Conservation (phyloP, 2,797 vertebrate species). For the Sebastes paucispinis region DNA sequence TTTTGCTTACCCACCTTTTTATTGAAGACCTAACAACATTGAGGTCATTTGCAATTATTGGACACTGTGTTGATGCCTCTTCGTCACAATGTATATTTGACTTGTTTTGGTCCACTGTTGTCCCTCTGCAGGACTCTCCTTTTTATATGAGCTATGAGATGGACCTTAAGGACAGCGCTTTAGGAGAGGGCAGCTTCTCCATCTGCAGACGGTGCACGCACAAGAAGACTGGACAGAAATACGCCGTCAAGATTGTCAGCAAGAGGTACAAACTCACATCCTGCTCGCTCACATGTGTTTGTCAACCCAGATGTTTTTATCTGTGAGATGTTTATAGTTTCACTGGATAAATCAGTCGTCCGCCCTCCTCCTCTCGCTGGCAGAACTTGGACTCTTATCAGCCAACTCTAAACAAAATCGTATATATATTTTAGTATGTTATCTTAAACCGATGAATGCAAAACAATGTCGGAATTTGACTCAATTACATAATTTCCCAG, state of each 20-base stretch:
- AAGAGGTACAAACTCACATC: constrained; percentile 85
- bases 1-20: neutral
- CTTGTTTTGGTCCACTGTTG: neutral
- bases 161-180: constrained; percentile 91
- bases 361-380: neutral
- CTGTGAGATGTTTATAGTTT: constrained; percentile 21
- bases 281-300: constrained; percentile 5
- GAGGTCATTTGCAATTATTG: neutral
- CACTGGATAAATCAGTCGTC: neutral
- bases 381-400: neutral
- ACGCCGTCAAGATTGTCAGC: constrained; percentile 98
- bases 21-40: neutral
- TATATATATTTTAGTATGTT: neutral
- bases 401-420: neutral
- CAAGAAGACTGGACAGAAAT: constrained; percentile 94
- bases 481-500: neutral
- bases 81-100: neutral
- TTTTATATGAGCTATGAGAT: constrained; percentile 97
- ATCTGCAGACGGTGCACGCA: constrained; percentile 96
- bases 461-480: neutral
- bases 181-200: constrained; percentile 99
- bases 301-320: constrained; percentile 4
- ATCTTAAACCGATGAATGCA: neutral
- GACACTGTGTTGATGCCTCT: neutral
- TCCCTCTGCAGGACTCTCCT: constrained; percentile 88